phyloP scores from a whole-genome alignment of 2,888 invertebrate species.

The Philaethria dido region DNA sequence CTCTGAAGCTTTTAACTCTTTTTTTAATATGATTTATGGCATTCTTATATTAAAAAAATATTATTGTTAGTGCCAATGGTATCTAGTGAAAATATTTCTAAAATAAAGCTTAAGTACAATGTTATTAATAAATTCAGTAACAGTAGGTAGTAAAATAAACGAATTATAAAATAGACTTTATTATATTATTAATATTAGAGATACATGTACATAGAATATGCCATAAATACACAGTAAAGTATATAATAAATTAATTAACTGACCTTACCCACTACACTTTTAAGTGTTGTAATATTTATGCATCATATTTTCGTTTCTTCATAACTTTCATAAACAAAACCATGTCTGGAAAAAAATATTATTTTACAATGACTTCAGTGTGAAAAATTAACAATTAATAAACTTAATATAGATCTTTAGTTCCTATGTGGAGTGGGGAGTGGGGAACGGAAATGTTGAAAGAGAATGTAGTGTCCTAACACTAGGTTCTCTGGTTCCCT shows the following conservation, averaged over 20 bases:
- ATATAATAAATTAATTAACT: constrained; percentile 13
- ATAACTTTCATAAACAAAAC: constrained; percentile 96
- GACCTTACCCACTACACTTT: constrained; percentile 21
- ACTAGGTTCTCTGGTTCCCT: too few species aligned
- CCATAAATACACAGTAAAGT: neutral
- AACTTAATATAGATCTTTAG: too few species aligned
- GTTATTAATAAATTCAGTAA: neutral
- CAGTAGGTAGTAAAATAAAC: neutral
- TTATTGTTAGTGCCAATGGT: too few species aligned
- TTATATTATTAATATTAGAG: neutral
- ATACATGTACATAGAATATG: neutral
- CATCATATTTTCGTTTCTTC: constrained; percentile 86
- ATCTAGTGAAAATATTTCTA: too few species aligned
- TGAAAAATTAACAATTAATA: neutral
- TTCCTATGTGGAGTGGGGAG: too few species aligned
- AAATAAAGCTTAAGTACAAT: too few species aligned
- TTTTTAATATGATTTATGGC: too few species aligned
- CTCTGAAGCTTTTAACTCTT: too few species aligned
- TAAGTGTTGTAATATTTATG: constrained; percentile 26
- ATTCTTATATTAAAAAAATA: too few species aligned
- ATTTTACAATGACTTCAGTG: neutral
- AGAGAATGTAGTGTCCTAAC: too few species aligned
- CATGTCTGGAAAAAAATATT: constrained; percentile 88
- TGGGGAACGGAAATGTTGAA: too few species aligned
- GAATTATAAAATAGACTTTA: neutral